phyloP scores from a whole-genome alignment of 2,113 vertebrate species.

The Tonatia bakeri region DNA sequence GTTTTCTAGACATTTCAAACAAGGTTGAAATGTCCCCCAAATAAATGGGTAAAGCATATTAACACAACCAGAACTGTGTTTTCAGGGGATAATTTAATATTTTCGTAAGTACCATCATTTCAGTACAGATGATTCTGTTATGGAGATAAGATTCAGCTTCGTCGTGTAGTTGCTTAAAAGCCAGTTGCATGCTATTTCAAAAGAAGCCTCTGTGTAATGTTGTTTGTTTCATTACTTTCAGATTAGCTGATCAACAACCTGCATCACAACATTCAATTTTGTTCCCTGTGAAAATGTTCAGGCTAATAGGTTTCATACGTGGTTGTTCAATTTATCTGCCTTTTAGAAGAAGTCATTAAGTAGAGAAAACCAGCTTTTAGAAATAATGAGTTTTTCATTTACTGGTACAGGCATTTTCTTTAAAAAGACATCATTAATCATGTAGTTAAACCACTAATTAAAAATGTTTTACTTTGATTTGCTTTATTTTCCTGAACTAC shows the following conservation, averaged over 20 bases:
- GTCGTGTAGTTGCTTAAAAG: slow-evolving; percentile 5
- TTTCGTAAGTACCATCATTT: not conserved
- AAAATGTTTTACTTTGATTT: slow-evolving; percentile 71
- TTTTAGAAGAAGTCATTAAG: slow-evolving; percentile 72
- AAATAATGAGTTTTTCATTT: slow-evolving; percentile 76
- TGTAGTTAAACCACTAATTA: slow-evolving; percentile 74
- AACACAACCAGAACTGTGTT: not conserved
- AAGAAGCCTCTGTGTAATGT: not conserved
- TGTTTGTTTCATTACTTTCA: slow-evolving; percentile 64
- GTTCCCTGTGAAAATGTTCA: slow-evolving; percentile 58
- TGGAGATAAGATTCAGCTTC: not conserved
- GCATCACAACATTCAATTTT: slow-evolving; percentile 50
- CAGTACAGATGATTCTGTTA: not conserved
- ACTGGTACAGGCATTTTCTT: slow-evolving; percentile 67
- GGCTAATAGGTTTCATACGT: slow-evolving; percentile 71
- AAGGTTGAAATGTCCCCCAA: not conserved
- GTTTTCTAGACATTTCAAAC: not conserved
- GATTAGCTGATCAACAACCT: slow-evolving; percentile 59
- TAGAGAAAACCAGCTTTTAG: slow-evolving; percentile 70
- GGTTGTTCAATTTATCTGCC: slow-evolving; percentile 70
- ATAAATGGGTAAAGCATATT: not conserved
- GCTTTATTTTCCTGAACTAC: slow-evolving; percentile 64
- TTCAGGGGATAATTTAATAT: not conserved
- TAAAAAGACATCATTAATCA: slow-evolving; percentile 74
- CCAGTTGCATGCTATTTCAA: slow-evolving; percentile 32